A percentile compares a stretch with the other conserved stretches of the same genome.
Evolutionary conservation across 2,113 vertebrate genomes (phyloP).

Genomic region (chimpanzee (Pan troglodytes)): NHGRI_mPanTro3-v2.1_pri NC_072415.2:66272001-66272500

Average conservation of each 20-base stretch:
- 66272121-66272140: not conserved
- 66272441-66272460: too few relatives aligned
- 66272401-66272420: too few relatives aligned
- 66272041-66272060: not conserved
- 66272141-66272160: not conserved
- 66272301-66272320: too few relatives aligned
- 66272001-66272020: not conserved
- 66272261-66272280: not conserved
- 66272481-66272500: too few relatives aligned
- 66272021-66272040: not conserved
- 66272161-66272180: not conserved
- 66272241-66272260: not conserved
- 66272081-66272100: not conserved
- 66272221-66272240: not conserved
- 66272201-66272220: not conserved
- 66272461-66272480: too few relatives aligned
- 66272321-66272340: too few relatives aligned
- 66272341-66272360: too few relatives aligned
- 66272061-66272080: not conserved
- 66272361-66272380: too few relatives aligned
- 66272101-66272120: not conserved
- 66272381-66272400: too few relatives aligned
- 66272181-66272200: not conserved
- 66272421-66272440: too few relatives aligned
- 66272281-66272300: not conserved